phyloP scores from a whole-genome alignment of 2,888 invertebrate species.

The Schizaphis graminum region DNA sequence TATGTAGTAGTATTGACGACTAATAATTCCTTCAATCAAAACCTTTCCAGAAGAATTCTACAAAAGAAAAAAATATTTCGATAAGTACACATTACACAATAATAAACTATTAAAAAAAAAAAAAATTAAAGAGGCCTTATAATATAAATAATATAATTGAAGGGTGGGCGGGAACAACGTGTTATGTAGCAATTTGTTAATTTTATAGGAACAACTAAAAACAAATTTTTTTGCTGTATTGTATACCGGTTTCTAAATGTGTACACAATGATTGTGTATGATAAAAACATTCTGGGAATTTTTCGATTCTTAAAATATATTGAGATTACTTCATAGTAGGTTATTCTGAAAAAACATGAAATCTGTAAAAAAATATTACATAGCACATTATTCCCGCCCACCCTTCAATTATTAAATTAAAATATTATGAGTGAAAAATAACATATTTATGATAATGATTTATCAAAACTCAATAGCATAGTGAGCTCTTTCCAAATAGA shows the following conservation, averaged over 20 bases:
- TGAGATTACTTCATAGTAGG: not conserved
- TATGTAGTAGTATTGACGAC: conserved; percentile 95
- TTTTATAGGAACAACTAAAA: no score
- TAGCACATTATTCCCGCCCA: no score
- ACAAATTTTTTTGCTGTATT: no score
- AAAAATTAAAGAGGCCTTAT: not conserved
- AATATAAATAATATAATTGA: not conserved
- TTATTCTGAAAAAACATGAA: no score
- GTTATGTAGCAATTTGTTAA: no score
- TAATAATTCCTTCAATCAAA: conserved; percentile 92
- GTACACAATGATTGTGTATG: not conserved
- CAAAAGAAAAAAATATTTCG: conserved; percentile 7
- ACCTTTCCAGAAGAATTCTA: conserved; percentile 93
- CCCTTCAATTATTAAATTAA: not conserved
- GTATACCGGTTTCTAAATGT: not conserved
- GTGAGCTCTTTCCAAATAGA: no score
- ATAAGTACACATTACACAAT: not conserved
- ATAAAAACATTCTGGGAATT: not conserved
- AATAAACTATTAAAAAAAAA: not conserved
- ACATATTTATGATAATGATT: not conserved
- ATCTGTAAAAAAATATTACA: no score
- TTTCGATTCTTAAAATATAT: not conserved
- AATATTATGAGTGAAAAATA: not conserved
- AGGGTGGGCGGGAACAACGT: no score
- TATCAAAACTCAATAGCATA: not conserved